Evolutionary conservation across 2,888 invertebrate genomes (phyloP).

Genomic region (Hypolimnas misippus): DNA sequence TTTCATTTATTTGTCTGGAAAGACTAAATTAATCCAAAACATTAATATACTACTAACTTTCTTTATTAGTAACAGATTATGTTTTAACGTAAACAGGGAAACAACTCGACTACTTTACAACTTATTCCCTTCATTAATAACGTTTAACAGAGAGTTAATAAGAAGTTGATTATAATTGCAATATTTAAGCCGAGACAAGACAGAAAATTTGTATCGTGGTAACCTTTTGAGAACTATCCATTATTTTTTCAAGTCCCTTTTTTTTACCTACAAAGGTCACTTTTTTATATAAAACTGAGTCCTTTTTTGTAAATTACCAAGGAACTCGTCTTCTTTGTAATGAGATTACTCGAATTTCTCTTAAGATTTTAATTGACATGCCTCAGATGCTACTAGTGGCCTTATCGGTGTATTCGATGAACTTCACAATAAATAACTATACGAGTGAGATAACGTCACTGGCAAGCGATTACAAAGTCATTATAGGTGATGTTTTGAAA

Average conservation of each 20-base stretch:
- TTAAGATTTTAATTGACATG: constrained; percentile 31
- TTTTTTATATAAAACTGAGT: not conserved
- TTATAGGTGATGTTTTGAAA: too few relatives aligned
- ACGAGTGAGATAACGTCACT: not conserved
- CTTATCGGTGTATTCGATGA: constrained; percentile 25
- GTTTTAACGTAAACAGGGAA: constrained; percentile 12
- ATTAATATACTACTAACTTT: too few relatives aligned
- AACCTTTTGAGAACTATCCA: constrained; percentile 8
- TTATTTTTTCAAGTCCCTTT: constrained; percentile 10
- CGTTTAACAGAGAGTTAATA: constrained; percentile 25
- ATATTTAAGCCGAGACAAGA: constrained; percentile 28
- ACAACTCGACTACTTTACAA: constrained; percentile 17
- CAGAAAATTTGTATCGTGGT: constrained; percentile 13
- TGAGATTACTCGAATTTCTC: constrained; percentile 17
- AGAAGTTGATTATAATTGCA: constrained; percentile 32
- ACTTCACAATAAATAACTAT: constrained; percentile 15
- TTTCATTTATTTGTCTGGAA: too few relatives aligned
- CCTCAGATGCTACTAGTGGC: constrained; percentile 16
- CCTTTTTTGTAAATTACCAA: constrained; percentile 12
- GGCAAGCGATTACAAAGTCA: not conserved
- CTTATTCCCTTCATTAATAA: constrained; percentile 26
- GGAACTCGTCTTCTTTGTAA: constrained; percentile 13
- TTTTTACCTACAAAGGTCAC: constrained; percentile 10
- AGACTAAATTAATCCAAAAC: not conserved
- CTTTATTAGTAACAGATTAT: too few relatives aligned